Evolutionary conservation across 2,113 vertebrate species (phyloP).

Genomic region (Pristiophorus japonicus): DNA sequence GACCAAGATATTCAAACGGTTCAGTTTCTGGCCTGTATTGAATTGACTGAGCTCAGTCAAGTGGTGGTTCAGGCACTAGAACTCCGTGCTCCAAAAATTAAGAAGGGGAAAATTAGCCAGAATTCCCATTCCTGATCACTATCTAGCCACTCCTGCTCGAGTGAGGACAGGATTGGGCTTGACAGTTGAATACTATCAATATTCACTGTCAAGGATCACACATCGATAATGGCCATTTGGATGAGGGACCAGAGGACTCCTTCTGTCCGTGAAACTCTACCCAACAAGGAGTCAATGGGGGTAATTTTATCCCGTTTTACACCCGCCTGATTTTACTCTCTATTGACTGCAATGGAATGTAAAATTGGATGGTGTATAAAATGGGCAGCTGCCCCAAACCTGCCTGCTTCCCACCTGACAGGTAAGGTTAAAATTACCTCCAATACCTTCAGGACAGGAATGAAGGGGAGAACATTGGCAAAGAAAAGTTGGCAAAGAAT

Average conservation of each 20-base stretch:
- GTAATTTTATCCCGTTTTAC: neutral
- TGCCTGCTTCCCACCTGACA: neutral
- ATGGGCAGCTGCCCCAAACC: neutral
- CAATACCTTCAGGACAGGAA: neutral
- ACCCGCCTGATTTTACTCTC: neutral
- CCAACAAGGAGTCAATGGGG: neutral
- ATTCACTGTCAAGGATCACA: neutral
- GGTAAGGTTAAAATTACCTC: neutral
- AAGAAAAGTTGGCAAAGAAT: neutral
- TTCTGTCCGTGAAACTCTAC: too few species aligned
- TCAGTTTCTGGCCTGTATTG: too few species aligned
- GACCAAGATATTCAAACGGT: neutral
- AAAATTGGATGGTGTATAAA: neutral
- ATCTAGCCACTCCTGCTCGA: neutral
- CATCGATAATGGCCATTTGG: neutral
- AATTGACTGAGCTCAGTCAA: neutral
- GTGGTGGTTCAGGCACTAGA: neutral
- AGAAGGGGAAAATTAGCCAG: neutral
- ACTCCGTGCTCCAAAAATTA: neutral
- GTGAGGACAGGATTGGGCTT: neutral
- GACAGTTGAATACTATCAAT: neutral
- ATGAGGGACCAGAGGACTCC: neutral
- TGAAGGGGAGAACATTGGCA: neutral
- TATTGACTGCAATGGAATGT: neutral
- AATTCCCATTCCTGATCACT: neutral